These are phyloP conservation scores for Stenurella melanura DNA, from an alignment of 2,888 invertebrate genomes.

Conservation along the genomic window DNA sequence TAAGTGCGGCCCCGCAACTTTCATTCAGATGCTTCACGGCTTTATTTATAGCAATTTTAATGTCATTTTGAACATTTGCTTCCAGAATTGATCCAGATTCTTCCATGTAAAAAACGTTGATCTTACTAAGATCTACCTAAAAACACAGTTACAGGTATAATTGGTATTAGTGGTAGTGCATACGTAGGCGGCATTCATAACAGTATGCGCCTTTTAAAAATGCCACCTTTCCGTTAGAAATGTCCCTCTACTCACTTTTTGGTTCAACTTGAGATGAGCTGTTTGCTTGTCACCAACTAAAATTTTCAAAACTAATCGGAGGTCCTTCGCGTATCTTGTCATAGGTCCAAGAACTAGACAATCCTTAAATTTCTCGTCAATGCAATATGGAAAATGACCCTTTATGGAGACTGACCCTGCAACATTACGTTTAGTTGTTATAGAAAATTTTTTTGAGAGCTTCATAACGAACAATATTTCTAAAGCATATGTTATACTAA, in stretches of 20 bases:
- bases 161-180: no score
- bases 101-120: conserved; percentile 52
- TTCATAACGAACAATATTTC: no score
- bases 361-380: conserved; percentile 74
- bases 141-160: background rate
- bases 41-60: conserved; percentile 74
- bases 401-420: conserved; percentile 76
- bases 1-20: conserved; percentile 35
- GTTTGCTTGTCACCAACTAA: conserved; percentile 74
- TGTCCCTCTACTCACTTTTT: conserved; percentile 11
- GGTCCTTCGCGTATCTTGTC: conserved; percentile 85
- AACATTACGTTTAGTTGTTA: conserved; percentile 32
- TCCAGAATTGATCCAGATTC: conserved; percentile 33
- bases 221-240: background rate
- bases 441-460: background rate
- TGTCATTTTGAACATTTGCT: conserved; percentile 66
- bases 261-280: conserved; percentile 72
- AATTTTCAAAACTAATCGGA: conserved; percentile 79
- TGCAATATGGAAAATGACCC: conserved; percentile 78
- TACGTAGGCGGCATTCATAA: no score
- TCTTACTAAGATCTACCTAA: conserved; percentile 51
- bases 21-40: conserved; percentile 75
- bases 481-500: no score
- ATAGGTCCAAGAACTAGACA: conserved; percentile 83
- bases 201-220: no score